Conservation (phyloP, 2,888 invertebrate genomes). For the Mechanitis mazaeus region DNA sequence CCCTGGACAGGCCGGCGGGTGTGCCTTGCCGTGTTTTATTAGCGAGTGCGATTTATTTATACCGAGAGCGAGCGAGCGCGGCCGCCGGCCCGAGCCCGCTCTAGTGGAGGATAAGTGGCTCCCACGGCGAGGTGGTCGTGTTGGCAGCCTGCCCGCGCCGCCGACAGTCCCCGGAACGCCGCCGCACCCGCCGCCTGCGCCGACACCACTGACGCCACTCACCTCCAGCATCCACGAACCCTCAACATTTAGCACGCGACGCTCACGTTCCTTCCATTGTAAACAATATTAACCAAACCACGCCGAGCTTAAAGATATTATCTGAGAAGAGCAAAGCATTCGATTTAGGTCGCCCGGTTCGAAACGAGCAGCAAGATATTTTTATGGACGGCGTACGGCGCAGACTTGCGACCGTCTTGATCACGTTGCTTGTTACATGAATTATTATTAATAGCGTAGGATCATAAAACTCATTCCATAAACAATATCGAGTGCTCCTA, state of each 20-base stretch:
- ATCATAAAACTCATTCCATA: constrained; percentile 72
- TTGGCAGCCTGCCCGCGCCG: constrained; percentile 65
- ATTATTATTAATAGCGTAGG: constrained; percentile 67
- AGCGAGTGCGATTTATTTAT: constrained; percentile 58
- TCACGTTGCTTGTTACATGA: constrained; percentile 60
- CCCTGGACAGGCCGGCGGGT: constrained; percentile 5
- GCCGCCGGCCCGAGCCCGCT: constrained; percentile 27
- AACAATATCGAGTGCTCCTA: constrained; percentile 45
- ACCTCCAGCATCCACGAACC: constrained; percentile 14
- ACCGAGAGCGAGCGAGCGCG: constrained; percentile 42
- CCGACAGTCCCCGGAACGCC: constrained; percentile 66
- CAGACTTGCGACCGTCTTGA: constrained; percentile 61
- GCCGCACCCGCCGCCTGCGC: constrained; percentile 60
- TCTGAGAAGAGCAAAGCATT: constrained; percentile 39
- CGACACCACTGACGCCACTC: constrained; percentile 29
- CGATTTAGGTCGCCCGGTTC: constrained; percentile 75
- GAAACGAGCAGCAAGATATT: constrained; percentile 71
- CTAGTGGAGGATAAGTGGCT: constrained; percentile 53
- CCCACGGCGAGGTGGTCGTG: constrained; percentile 41
- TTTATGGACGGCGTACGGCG: constrained; percentile 70
- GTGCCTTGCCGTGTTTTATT: constrained; percentile 36
- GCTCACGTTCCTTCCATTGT: constrained; percentile 14
- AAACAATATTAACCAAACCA: too few species aligned
- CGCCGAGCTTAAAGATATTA: constrained; percentile 5
- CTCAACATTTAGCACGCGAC: constrained; percentile 21